Conservation (phyloP, 2,888 invertebrate genomes). For the Molanna angustata region DNA sequence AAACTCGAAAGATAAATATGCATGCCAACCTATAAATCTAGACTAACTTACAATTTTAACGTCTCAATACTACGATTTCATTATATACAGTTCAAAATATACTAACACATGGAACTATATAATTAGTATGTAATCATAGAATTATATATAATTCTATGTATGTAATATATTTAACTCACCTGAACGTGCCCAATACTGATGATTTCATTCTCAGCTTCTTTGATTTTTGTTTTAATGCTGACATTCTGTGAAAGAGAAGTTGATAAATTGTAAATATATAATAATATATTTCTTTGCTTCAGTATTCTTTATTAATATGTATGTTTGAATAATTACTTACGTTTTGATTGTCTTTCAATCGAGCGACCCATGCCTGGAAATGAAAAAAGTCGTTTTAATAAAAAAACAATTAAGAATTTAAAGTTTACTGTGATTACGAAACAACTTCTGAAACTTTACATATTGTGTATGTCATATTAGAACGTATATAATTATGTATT, state of each 20-base stretch:
- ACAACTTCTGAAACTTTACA: background rate
- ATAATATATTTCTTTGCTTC: slow-evolving; percentile 3
- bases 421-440: slow-evolving; percentile 10
- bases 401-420: slow-evolving; percentile 7
- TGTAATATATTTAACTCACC: slow-evolving; percentile 50
- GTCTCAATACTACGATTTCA: too few relatives aligned
- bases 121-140: too few relatives aligned
- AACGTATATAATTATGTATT: too few relatives aligned
- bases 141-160: too few relatives aligned
- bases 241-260: slow-evolving; percentile 46
- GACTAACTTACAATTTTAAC: too few relatives aligned
- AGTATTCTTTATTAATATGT: background rate
- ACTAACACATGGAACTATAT: too few relatives aligned
- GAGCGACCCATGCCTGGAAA: slow-evolving; percentile 56
- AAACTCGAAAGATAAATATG: too few relatives aligned
- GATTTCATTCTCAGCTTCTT: slow-evolving; percentile 59
- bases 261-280: slow-evolving; percentile 26
- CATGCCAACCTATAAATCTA: too few relatives aligned
- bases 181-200: slow-evolving; percentile 57
- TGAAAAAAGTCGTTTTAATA: slow-evolving; percentile 12
- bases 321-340: slow-evolving; percentile 42
- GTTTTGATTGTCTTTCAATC: slow-evolving; percentile 55
- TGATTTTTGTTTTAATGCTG: slow-evolving; percentile 53
- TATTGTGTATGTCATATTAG: too few relatives aligned
- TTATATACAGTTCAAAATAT: too few relatives aligned